A percentile compares a stretch with the other conserved stretches of the same genome.
Conservation (phyloP, 2,888 invertebrate genomes). For the Tillus elongatus region DNA sequence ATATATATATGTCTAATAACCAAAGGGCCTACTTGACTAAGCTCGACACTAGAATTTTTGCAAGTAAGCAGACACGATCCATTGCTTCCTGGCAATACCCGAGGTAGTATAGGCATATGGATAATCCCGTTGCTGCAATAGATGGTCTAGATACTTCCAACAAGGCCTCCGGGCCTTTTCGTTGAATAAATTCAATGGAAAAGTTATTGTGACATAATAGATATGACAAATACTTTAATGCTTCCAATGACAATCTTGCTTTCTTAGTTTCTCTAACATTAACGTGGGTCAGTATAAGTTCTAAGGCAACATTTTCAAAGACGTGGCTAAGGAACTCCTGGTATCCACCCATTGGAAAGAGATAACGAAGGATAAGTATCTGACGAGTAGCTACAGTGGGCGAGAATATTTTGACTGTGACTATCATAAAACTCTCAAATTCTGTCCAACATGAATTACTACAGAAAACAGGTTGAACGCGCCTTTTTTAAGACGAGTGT, state of each 20-base stretch:
- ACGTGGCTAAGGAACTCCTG: constrained; percentile 93
- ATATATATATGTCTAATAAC: too few relatives aligned
- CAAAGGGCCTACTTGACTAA: constrained; percentile 67
- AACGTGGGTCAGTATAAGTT: constrained; percentile 82
- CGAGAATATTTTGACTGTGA: constrained; percentile 83
- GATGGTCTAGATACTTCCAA: constrained; percentile 88
- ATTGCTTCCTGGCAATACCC: constrained; percentile 97
- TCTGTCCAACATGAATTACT: constrained; percentile 90
- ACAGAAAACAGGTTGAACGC: too few relatives aligned
- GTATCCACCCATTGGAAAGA: constrained; percentile 96
- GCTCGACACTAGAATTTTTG: constrained; percentile 65
- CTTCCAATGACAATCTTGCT: constrained; percentile 91
- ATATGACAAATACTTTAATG: constrained; percentile 88
- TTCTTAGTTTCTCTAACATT: constrained; percentile 82
- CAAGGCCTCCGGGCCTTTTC: constrained; percentile 70
- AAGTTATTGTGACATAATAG: constrained; percentile 97
- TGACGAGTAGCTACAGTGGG: constrained; percentile 82
- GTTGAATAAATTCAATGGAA: constrained; percentile 88
- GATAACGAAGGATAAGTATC: constrained; percentile 83
- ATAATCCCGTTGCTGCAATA: constrained; percentile 92
- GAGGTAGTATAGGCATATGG: constrained; percentile 91
- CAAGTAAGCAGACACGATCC: constrained; percentile 86
- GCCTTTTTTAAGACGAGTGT: too few relatives aligned
- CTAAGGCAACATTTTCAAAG: constrained; percentile 86
- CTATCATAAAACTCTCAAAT: constrained; percentile 81